A percentile compares a stretch with the other conserved stretches of the same genome.
These are phyloP conservation scores for Heliconius aoede DNA, from an alignment of 2,888 invertebrate genomes.

Conservation along the genomic window DNA sequence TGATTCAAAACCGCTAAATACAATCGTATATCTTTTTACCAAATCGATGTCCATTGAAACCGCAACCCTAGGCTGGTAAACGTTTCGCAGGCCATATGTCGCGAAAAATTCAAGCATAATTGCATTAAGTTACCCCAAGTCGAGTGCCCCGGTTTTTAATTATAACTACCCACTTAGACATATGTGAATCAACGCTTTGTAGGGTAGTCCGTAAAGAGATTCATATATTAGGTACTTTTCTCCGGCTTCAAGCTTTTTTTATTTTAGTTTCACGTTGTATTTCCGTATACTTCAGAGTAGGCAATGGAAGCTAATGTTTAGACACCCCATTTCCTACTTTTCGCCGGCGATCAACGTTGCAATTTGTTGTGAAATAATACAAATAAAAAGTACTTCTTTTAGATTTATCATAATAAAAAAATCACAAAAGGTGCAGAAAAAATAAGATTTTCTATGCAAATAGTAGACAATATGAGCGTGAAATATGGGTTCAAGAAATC, in stretches of 20 bases:
- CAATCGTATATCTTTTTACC: slow-evolving; percentile 48
- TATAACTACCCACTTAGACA: slow-evolving; percentile 80
- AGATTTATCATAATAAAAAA: background rate
- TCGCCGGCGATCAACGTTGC: too few relatives aligned
- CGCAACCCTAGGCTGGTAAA: slow-evolving; percentile 58
- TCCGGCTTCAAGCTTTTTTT: background rate
- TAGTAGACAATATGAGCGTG: slow-evolving; percentile 80
- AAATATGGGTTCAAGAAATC: slow-evolving; percentile 83
- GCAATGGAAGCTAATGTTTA: too few relatives aligned
- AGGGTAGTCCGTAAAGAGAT: slow-evolving; percentile 39
- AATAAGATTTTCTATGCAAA: slow-evolving; percentile 58
- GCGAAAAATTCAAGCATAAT: slow-evolving; percentile 81
- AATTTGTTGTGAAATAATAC: background rate
- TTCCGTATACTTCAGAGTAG: too few relatives aligned
- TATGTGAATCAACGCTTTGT: slow-evolving; percentile 64
- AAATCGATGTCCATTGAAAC: slow-evolving; percentile 54
- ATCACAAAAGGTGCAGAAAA: slow-evolving; percentile 30
- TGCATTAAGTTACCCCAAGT: slow-evolving; percentile 80
- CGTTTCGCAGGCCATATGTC: slow-evolving; percentile 76
- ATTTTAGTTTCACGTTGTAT: too few relatives aligned
- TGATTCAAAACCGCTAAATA: slow-evolving; percentile 33
- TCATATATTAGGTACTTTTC: background rate
- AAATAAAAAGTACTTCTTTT: background rate
- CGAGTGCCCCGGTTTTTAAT: slow-evolving; percentile 74
- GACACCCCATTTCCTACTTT: too few relatives aligned